Evolutionary conservation across 2,888 invertebrate species (phyloP), one percentile per base, ranked within the genome.

Genomic region (Gymnocheta viridis): DNA sequence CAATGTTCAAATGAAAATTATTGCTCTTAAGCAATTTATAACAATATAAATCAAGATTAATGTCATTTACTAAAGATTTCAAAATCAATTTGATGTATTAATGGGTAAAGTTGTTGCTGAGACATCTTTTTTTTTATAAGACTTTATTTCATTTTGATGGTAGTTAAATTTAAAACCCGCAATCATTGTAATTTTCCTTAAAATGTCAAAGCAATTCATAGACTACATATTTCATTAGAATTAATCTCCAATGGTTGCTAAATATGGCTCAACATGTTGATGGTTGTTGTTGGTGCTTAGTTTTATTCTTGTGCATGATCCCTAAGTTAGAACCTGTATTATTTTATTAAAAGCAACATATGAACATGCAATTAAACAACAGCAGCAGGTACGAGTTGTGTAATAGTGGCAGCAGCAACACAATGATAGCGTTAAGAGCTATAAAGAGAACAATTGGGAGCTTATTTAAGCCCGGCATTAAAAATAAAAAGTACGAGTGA

Each of bases 141-240:
- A 22, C 19, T 41, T 60, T 17, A 19, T 54, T 41, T 74, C 2
- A n/a, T 14, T 54, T 49, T 56, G 66, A 41, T 47, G 29, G 51
- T 6, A 19, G 27, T 27, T n/a, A 51, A 1, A 41, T 17, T 22
- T 62, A 0, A 22, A 54, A 56, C 35, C 69, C 32, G 73, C 56
- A 77, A 67, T 54, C 60, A 67, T 49, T 77, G 77, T 77, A 69
- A 56, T 77, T 81, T 81, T 81, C 67, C 56, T 73, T 70, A 73
- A 84, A 81, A 84, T 84, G 81, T 84, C 84, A 84, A 77, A 81
- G 81, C 51, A 84, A 81, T 84, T 84, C 81, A 84, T 73, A 58
- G 72, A 73, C 77, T 77, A 84, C 84, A 84, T 84, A 73, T 73
- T 81, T 84, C 77, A 84, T 84, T 84, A 81, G 77, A 81, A 77